Base-by-base conservation (phyloP, 1,140 invertebrate genomes). In the Xylocopa sonorina region DNA sequence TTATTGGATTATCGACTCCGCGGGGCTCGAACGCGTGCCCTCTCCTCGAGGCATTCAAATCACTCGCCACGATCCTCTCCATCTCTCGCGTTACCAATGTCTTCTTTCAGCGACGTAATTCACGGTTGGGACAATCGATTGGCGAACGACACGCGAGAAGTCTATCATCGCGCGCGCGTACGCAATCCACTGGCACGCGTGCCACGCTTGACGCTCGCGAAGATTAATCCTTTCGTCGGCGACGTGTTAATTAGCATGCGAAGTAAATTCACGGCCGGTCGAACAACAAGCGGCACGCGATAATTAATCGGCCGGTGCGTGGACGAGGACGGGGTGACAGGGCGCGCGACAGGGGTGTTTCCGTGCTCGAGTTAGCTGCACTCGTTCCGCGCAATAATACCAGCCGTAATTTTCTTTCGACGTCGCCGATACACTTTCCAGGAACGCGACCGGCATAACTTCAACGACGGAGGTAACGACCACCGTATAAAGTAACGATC, bases 181-280 rank as follows among this genome's bases (percentile, higher is more conserved):
- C n/a, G n/a, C n/a, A 68, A 68, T 68, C 64, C 27, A 50, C 46
- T 24, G 3, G 46, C 50, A 48, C n/a, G 32, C 29, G 14, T 43
- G 41, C 51, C 51, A 14, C 48, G 16, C 46, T 32, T 68, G 29
- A 38, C 29, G 29, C 29, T 34, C 12, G 21, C 48, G 48, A 68
- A 50, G 64, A 68, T 68, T 51, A 68, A 68, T 68, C 29, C 48
- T 29, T 51, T 48, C 29, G 46, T 24, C 46, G 64, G 64, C 46
- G 29, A 51, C 64, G 64, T 51, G 64, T 68, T 68, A 68, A 68
- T 68, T 68, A 50, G 64, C 64, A 34, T 68, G 29, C 29, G 29
- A 68, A 68, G 46, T 34, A 68, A 68, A 68, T 68, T 68, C 46
- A 68, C 41, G n/a, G 64, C 18, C 64, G 46, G 64, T 51, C 64